phyloP scores from a whole-genome alignment of 1,140 invertebrate genomes.

The Micrasema longulum region DNA sequence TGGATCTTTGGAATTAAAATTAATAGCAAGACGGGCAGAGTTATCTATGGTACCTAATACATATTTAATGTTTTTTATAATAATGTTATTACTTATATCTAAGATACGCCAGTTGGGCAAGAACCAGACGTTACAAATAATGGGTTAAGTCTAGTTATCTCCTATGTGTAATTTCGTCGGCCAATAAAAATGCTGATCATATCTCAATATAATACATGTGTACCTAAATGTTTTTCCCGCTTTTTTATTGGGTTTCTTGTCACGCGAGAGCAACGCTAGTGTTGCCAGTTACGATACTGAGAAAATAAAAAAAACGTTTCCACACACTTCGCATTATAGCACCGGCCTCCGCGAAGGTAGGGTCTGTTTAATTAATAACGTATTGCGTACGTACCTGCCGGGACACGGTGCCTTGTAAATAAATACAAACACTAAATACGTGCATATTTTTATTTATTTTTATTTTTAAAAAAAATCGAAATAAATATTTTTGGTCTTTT shows the following conservation, averaged over 20 bases:
- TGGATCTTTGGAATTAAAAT: no score
- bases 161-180: constrained; percentile 18
- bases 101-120: no score
- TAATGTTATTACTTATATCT: no score
- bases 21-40: no score
- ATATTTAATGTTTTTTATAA: no score
- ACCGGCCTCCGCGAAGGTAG: neutral
- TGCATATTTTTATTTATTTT: no score
- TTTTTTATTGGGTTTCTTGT: neutral
- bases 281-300: constrained; percentile 12
- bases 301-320: constrained; percentile 1
- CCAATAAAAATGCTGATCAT: constrained; percentile 27
- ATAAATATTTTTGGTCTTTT: no score
- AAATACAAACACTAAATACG: no score
- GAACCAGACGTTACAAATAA: constrained; percentile 2
- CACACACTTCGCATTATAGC: constrained; percentile 18
- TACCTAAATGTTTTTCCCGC: neutral
- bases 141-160: constrained; percentile 15
- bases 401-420: constrained; percentile 16
- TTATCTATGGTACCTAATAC: no score
- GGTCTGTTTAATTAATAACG: constrained; percentile 28
- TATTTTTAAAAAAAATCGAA: no score
- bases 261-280: neutral
- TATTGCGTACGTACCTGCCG: neutral
- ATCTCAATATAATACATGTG: neutral